Evolutionary conservation across 1,140 invertebrate species (phyloP), one percentile per base, ranked within the genome.

Genomic region (Sitophilus oryzae): DNA sequence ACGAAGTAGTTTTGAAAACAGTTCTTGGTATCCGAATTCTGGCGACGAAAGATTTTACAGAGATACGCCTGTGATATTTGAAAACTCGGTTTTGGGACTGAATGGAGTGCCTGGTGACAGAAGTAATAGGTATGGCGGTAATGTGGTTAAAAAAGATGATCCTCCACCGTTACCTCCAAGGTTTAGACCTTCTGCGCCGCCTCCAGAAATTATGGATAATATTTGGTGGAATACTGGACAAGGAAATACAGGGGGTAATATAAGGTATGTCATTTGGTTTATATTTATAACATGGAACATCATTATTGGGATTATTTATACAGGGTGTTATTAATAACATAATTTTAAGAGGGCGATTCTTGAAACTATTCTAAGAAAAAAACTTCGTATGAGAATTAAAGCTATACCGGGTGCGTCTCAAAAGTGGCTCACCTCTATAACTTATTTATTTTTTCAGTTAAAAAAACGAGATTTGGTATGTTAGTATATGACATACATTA

Each of bases 171-270:
- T 58, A n/a, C 56, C 56, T 0, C 47, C 58, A 6, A 43, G 51
- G 44, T 60, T 42, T 47, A 41, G 35, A n/a, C 59, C 59, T 18
- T 57, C 54, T 22, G 59, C 59, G 9, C 59, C 59, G 16, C 59
- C 59, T 2, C 51, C 38, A 25, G 54, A 58, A 30, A 22, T 52
- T 35, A 41, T 37, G 19, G 52, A 54, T n/a, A 47, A 46, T 47
- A 21, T 15, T 3, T 15, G 20, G 15, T 54, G 52, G 52, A 19
- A 11, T 9, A 11, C 42, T 5, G 20, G n/a, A 1, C 3, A 9
- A n/a, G 8, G 2, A n/a, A 23, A 21, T 11, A 30, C 25, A 30
- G 25, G 5, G 25, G 25, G 25, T 30, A 5, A 30, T 11, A 6
- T 30, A 5, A 11, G 25, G 5, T 30, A 30, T 30, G 11, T 30